A percentile compares a stretch with the other conserved stretches of the same genome.
phyloP scores from a whole-genome alignment of 2,113 vertebrate species.

The Scalopus aquaticus region DNA sequence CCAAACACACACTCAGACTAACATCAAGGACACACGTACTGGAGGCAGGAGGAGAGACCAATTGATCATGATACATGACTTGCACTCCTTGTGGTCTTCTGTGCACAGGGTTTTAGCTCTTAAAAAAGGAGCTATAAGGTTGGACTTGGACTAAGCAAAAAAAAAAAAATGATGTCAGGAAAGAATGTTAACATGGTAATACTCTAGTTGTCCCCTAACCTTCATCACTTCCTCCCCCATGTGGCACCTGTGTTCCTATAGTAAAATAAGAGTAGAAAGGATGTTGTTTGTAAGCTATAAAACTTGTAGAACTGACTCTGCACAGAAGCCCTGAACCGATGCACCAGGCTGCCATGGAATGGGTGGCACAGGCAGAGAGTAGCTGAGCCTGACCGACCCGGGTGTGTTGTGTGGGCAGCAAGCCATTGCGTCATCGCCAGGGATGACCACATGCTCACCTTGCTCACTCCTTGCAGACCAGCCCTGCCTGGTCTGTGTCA shows the following conservation, averaged over 20 bases:
- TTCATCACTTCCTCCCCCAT: background rate
- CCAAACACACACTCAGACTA: background rate
- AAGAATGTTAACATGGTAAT: conserved; percentile 51
- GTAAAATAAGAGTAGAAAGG: background rate
- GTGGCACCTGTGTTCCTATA: background rate
- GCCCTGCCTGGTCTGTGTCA: no score
- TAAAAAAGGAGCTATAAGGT: background rate
- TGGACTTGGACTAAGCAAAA: background rate
- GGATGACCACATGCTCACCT: background rate
- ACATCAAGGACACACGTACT: background rate
- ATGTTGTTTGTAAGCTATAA: background rate
- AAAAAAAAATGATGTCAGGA: background rate
- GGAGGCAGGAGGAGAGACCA: background rate
- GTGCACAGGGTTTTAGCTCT: background rate
- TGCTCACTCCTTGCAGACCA: background rate
- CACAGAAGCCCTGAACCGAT: background rate
- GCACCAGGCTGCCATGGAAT: background rate
- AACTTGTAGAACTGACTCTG: background rate
- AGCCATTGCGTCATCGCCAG: background rate
- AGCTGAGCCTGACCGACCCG: background rate
- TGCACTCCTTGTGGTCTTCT: background rate
- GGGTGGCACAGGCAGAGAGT: background rate
- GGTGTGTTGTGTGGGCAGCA: background rate
- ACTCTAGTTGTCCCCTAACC: background rate
- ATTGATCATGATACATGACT: background rate